Base-by-base conservation (phyloP, 2,113 vertebrate species). In the Cyanoderma ruficeps region DNA sequence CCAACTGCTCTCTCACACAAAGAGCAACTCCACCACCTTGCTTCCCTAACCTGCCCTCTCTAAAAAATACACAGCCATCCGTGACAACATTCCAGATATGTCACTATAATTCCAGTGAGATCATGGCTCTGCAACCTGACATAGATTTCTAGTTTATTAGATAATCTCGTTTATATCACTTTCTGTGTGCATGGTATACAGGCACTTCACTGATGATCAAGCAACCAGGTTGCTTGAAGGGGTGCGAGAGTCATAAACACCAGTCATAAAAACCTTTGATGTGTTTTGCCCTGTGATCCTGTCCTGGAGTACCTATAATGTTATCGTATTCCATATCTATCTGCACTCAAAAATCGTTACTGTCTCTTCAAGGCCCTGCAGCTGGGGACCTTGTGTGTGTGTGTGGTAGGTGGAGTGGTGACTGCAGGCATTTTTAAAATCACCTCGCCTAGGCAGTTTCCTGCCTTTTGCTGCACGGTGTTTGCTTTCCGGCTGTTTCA, bases 341-440 rank as follows among this genome's bases (percentile, higher is more conserved):
- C 52, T 50, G 35, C 1, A 2, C 31, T 20, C 44, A 41, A 35
- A 57, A 42, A 57, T 31, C 8, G 3, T 21, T 30, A 42, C 11
- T 67, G 25, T 42, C 7, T 67, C 25, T 75, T 75, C 70, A 49
- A 75, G n/a, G 30, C 15, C 6, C 19, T 56, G 19, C n/a, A 41
- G 41, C 23, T 56, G 50, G 28, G n/a, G 50, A 28, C 30, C 24
- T 16, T 41, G 15, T 84, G 41, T 47, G 39, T 47, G 39, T 18
- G 9, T 46, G n/a, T 17, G 13, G 18, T 1, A 1, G 4, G 15
- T 7, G 9, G 17, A 1, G 4, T 8, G 24, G 16, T 61, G 24
- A 31, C 11, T 3, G 3, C 46, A 61, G 15, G 19, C 6, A 30
- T n/a, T 85, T 64, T 84, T 41, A 39, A n/a, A 15, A 56, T 20